Evolutionary conservation across 2,888 invertebrate genomes (phyloP), one percentile per base, ranked within the genome.

Genomic region (Eristalinus sepulchralis): DNA sequence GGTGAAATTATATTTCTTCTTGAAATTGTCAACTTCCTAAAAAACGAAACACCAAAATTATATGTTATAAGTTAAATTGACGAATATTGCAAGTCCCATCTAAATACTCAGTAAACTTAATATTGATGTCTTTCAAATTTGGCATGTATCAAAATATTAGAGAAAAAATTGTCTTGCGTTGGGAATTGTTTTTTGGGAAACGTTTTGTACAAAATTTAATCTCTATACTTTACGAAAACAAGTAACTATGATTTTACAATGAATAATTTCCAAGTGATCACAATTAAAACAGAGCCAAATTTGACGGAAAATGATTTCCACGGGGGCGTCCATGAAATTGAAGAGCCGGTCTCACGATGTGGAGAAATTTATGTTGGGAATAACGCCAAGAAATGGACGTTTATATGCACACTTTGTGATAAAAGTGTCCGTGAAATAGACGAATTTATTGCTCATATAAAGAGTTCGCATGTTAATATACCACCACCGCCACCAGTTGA

Each of bases 321-420:
- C 39, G 79, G 75, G 31, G 59, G 68, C 68, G 34, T 20, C 62
- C 73, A 71, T 60, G 81, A 64, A 55, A 60, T 73, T n/a, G 70
- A 81, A 9, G 79, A 84, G 22, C 83, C 75, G n/a, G 89, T 88
- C 36, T 83, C 88, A 11, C 83, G 89, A 11, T 90, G 90, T 67
- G 90, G 90, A 11, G 90, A 90, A 84, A 89, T 90, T 34, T 90
- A 89, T 86, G 89, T 90, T 6, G 89, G 88, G 11, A 89, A 89
- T 60, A 89, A 90, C 83, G 89, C 90, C 6, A 88, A 82, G n/a
- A 89, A 89, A 60, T 90, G 90, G 90, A 90, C 89, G 57, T 90
- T 90, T 68, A 88, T 89, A 39, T 90, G 90, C 60, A 89, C 90
- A 17, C 90, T 88, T 79, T 90, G 90, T 60, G 89, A 90, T 78